phyloP scores from a whole-genome alignment of 2,113 vertebrate species.

The Cynopterus brachyotis region DNA sequence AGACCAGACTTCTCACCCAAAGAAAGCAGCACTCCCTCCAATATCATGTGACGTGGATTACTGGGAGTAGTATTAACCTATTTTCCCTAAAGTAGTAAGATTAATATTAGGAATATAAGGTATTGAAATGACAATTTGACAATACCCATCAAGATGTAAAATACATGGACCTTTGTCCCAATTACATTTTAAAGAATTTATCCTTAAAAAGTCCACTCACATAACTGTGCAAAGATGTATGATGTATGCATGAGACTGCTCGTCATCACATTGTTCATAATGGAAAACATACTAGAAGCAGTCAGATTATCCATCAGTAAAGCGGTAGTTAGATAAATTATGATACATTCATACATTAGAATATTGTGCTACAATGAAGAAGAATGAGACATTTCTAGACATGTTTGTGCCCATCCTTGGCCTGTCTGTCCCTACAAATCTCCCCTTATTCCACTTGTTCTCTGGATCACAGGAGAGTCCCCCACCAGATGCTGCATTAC shows the following conservation, averaged over 20 bases:
- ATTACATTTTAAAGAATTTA: background rate
- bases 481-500: background rate
- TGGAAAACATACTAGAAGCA: background rate
- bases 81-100: background rate
- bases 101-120: background rate
- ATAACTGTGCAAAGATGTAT: background rate
- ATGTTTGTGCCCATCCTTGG: background rate
- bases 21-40: background rate
- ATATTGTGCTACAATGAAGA: background rate
- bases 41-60: background rate
- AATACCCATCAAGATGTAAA: background rate
- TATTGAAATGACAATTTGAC: background rate
- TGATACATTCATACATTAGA: background rate
- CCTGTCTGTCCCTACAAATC: background rate
- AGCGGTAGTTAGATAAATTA: background rate
- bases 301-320: background rate
- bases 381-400: background rate
- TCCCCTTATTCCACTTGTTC: background rate
- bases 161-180: background rate
- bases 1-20: background rate
- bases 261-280: background rate
- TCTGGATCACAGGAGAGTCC: background rate
- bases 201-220: background rate
- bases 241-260: background rate
- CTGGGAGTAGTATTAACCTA: background rate